These are phyloP conservation scores for Coelopa frigida DNA, from an alignment of 1,140 invertebrate genomes.

Conservation along the genomic window DNA sequence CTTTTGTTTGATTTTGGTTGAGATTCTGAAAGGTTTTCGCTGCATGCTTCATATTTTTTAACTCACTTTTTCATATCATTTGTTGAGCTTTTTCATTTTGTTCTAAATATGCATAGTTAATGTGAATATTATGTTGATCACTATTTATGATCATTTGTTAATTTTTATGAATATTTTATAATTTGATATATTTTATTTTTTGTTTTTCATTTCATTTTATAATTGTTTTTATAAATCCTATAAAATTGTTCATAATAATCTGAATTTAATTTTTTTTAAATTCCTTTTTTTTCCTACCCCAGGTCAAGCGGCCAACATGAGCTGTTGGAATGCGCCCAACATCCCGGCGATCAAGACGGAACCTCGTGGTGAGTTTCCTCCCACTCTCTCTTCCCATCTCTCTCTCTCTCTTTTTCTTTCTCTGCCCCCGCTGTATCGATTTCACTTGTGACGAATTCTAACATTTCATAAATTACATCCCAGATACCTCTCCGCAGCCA, in stretches of 20 bases:
- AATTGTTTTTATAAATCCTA: not conserved
- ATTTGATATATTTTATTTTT: not conserved
- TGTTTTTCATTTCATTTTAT: not conserved
- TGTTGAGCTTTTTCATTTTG: not conserved
- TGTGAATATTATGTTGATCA: not conserved
- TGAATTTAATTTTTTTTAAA: not conserved
- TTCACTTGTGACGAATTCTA: not conserved
- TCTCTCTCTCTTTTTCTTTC: no score
- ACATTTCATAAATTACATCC: not conserved
- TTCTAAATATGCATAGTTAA: no score
- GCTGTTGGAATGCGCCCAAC: conserved; percentile 37
- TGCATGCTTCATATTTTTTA: not conserved
- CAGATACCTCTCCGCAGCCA: conserved; percentile 38
- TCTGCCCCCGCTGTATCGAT: no score
- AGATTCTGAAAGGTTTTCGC: no score
- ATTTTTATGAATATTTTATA: not conserved
- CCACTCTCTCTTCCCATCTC: no score
- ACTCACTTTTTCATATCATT: not conserved
- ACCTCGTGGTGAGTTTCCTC: conserved; percentile 37
- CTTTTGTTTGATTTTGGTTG: no score
- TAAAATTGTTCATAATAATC: not conserved
- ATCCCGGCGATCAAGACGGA: conserved; percentile 41
- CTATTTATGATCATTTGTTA: not conserved
- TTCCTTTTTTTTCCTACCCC: conserved; percentile 8
- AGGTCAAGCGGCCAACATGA: conserved; percentile 34